These are phyloP conservation scores for Standfussiana lucernea DNA, from an alignment of 2,888 invertebrate genomes.

Conservation along the genomic window DNA sequence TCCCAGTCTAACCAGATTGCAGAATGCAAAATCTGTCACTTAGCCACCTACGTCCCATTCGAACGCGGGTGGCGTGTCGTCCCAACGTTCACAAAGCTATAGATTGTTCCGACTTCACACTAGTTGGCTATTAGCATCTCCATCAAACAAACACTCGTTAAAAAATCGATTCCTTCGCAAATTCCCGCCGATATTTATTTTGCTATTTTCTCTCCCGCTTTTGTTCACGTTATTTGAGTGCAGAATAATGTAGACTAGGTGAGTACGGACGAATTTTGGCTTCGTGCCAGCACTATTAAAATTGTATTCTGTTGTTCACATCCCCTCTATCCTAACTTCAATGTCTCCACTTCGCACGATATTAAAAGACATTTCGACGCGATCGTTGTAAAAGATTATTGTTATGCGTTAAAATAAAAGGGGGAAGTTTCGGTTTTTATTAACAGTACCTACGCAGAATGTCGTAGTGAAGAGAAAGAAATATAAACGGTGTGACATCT, in stretches of 20 bases:
- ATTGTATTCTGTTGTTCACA: conserved; percentile 44
- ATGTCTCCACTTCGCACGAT: conserved; percentile 44
- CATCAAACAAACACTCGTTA: conserved; percentile 12
- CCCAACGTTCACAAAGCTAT: neutral
- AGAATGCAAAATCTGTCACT: neutral
- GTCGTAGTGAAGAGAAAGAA: conserved; percentile 25
- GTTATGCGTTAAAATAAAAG: conserved; percentile 43
- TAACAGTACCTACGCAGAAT: conserved; percentile 39
- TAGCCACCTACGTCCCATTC: neutral
- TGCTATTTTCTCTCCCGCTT: conserved; percentile 64
- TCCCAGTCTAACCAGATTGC: too few species aligned
- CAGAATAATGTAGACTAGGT: conserved; percentile 37
- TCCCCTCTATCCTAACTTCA: conserved; percentile 47
- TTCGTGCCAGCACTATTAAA: conserved; percentile 61
- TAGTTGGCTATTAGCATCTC: neutral
- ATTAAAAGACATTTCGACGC: conserved; percentile 59
- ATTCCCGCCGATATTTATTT: conserved; percentile 60
- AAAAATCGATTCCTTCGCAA: conserved; percentile 35
- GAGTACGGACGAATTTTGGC: conserved; percentile 65
- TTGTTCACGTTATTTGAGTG: conserved; percentile 57
- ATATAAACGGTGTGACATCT: conserved; percentile 58
- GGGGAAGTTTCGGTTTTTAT: conserved; percentile 47
- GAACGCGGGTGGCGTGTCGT: neutral
- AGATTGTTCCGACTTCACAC: neutral
- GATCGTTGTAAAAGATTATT: conserved; percentile 55